Base-by-base conservation (phyloP, 2,888 invertebrate genomes). In the Tetheella fluctuosa region DNA sequence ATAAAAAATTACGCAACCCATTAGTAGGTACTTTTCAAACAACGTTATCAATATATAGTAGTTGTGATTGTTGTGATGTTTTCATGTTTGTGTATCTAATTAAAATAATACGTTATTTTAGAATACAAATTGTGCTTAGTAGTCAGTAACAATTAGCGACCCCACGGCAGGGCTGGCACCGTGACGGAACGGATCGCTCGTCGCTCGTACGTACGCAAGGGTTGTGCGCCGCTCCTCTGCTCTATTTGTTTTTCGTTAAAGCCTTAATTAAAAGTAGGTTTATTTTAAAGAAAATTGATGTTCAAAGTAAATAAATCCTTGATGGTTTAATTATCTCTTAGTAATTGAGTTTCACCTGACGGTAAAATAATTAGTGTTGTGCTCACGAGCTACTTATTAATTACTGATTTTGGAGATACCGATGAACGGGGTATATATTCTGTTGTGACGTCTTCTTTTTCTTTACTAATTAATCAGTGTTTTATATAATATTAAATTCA, bases 211-310 rank as follows among this genome's bases (percentile, higher is more conserved):
- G 54, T 30, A 73, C 80, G 84, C 82, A 88, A 89, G 90, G 90
- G 89, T 90, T 91, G 82, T 72, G 65, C 78, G 78, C 77, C 77
- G 76, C 82, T 76, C 74, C 76, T 81, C 81, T 81, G 78, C 82
- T 89, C 77, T 91, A 89, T 91, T 91, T 91, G 89, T 90, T 89
- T 91, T 90, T 87, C 88, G 89, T 90, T 90, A 89, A 86, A 88
- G 90, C 89, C 89, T 91, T 91, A 91, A 91, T 91, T 91, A 90
- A 91, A 90, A 90, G 88, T 88, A 89, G 84, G 89, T 89, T 89
- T 90, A 89, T 90, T 90, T 90, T 89, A 88, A 90, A 90, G 89
- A 89, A 90, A 90, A 91, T 89, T 91, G 85, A 90, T 90, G 88
- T 87, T 90, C 86, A 89, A 89, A 89, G 91, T 90, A 91, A 91